Percentiles rank a stretch among this genome's conserved stretches.
phyloP scores from a whole-genome alignment of 2,888 invertebrate genomes.

The Cantharis nigra region DNA sequence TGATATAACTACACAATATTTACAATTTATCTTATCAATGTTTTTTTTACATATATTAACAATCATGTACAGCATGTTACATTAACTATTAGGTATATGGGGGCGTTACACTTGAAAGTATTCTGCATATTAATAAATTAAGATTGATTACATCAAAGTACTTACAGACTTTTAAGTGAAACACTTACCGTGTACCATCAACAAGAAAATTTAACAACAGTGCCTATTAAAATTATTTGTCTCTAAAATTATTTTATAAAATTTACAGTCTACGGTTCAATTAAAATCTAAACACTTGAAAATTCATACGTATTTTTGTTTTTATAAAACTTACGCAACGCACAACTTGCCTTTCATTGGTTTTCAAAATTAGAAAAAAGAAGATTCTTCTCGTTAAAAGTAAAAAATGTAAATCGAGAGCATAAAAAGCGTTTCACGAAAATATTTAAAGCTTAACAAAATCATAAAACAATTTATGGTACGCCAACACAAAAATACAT shows the following conservation, averaged over 20 bases:
- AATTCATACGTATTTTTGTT: neutral
- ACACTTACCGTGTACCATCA: neutral
- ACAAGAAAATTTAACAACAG: neutral
- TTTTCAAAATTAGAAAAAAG: neutral
- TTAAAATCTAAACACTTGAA: neutral
- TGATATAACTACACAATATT: constrained; percentile 24
- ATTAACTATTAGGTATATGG: constrained; percentile 13
- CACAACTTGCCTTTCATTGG: neutral
- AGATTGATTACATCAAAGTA: neutral
- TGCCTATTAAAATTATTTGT: neutral
- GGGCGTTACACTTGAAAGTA: constrained; percentile 19
- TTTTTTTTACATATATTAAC: constrained; percentile 20
- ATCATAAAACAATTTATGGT: neutral
- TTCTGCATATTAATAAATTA: neutral
- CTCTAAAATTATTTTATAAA: neutral
- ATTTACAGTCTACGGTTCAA: neutral
- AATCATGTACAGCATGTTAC: constrained; percentile 19
- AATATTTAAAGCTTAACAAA: neutral
- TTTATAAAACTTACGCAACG: neutral
- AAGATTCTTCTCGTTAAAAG: neutral
- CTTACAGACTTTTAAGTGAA: constrained; percentile 3
- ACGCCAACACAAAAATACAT: neutral
- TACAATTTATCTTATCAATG: constrained; percentile 17
- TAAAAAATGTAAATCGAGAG: neutral
- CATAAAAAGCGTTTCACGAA: neutral